Evolutionary conservation across 1,140 invertebrate genomes (phyloP).

Genomic region (Melanaphis sacchari): DNA sequence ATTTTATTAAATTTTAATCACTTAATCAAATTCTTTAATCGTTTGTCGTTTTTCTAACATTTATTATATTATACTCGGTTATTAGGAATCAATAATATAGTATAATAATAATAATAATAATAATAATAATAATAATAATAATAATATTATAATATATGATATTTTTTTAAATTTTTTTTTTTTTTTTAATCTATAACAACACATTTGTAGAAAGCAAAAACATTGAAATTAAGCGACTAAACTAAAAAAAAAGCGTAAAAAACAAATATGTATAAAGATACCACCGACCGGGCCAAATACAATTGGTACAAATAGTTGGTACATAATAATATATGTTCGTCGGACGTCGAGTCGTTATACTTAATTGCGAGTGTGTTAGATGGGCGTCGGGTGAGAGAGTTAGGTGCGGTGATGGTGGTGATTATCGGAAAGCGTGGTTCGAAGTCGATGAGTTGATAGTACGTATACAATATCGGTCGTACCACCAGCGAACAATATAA

Average conservation of each 20-base stretch:
- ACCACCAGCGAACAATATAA: not conserved
- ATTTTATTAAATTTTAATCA: constrained; percentile 41
- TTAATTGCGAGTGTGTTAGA: not conserved
- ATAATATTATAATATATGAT: not conserved
- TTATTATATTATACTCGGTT: constrained; percentile 46
- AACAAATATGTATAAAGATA: constrained; percentile 9
- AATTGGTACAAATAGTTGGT: not conserved
- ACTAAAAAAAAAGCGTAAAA: constrained; percentile 37
- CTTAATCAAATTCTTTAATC: constrained; percentile 31
- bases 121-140: not conserved
- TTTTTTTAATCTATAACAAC: constrained; percentile 48
- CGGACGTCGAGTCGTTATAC: not conserved
- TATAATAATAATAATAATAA: constrained; percentile 30
- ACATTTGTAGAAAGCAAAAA: constrained; percentile 46
- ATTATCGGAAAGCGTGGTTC: too few species aligned
- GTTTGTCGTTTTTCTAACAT: constrained; percentile 34
- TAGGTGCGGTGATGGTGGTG: too few species aligned
- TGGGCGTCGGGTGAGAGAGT: not conserved
- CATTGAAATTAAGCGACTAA: constrained; percentile 50
- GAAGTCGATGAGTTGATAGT: not conserved
- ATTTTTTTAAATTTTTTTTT: not conserved
- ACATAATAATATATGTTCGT: not conserved
- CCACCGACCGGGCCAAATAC: not conserved
- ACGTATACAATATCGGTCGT: not conserved
- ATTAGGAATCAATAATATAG: constrained; percentile 49